phyloP scores from a whole-genome alignment of 2,797 vertebrate genomes.

The Oreochromis mossambicus region DNA sequence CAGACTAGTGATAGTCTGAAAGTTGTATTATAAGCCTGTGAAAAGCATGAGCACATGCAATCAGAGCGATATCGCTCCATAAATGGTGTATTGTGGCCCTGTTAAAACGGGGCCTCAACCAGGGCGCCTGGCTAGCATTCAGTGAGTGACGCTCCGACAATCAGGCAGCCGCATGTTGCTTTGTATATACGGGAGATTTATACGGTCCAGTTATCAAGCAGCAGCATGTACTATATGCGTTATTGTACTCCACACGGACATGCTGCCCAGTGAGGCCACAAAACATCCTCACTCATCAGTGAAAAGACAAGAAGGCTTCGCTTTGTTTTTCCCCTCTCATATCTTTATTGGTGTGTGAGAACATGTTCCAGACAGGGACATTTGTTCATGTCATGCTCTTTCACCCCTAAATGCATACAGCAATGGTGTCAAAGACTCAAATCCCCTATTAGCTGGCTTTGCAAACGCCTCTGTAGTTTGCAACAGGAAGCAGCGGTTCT shows the following conservation, averaged over 20 bases:
- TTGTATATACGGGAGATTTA: neutral
- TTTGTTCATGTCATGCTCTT: neutral
- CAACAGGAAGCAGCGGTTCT: neutral
- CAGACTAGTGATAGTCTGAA: fast-evolving
- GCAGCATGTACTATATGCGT: neutral
- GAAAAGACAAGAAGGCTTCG: slow-evolving; percentile 3
- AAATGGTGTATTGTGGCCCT: slow-evolving; percentile 26
- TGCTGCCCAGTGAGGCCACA: slow-evolving; percentile 35
- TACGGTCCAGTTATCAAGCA: neutral
- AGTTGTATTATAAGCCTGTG: neutral
- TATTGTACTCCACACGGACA: neutral
- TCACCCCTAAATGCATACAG: neutral
- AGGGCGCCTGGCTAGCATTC: neutral
- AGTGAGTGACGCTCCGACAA: neutral
- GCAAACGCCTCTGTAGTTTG: neutral
- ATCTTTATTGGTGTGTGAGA: slow-evolving; percentile 1
- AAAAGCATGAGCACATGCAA: neutral
- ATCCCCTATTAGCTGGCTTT: neutral
- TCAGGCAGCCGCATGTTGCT: slow-evolving; percentile 1
- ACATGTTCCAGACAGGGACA: neutral
- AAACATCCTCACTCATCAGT: neutral
- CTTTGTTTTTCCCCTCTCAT: neutral
- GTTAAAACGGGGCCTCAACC: slow-evolving; percentile 1
- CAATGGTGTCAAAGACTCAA: neutral
- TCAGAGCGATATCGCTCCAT: slow-evolving; percentile 19